Evolutionary conservation across 1,140 invertebrate species (phyloP).

Genomic region (Trichoplusia ni): DNA sequence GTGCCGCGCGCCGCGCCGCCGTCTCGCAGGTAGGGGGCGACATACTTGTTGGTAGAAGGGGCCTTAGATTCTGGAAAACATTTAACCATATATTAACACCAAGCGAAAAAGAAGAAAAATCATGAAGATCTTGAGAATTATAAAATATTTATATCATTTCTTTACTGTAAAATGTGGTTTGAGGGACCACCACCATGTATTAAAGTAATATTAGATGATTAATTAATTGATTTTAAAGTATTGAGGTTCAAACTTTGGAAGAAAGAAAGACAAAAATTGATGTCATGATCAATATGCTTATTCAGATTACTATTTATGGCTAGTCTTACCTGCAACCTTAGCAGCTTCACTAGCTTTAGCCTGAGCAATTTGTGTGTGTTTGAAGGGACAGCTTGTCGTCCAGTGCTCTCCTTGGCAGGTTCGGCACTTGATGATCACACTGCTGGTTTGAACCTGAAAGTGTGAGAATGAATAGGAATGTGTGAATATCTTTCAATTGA

Average conservation of each 20-base stretch:
- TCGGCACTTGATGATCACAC: conserved; percentile 95
- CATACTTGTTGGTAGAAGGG: conserved; percentile 85
- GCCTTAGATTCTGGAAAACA: conserved; percentile 61
- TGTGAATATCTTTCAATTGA: not conserved
- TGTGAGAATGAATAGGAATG: too few species aligned
- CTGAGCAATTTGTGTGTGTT: conserved; percentile 90
- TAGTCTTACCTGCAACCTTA: conserved; percentile 63
- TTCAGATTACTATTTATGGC: too few species aligned
- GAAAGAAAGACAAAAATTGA: too few species aligned
- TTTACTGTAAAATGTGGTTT: too few species aligned
- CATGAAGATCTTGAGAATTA: too few species aligned
- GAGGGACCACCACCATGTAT: too few species aligned
- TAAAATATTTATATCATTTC: too few species aligned
- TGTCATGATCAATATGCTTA: too few species aligned
- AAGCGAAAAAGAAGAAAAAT: too few species aligned
- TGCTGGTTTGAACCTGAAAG: conserved; percentile 76
- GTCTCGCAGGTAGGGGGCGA: conserved; percentile 94
- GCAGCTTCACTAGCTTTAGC: conserved; percentile 80
- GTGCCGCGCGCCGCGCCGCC: conserved; percentile 87
- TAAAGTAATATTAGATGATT: too few species aligned
- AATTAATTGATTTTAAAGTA: too few species aligned
- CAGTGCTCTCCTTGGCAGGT: conserved; percentile 98
- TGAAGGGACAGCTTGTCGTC: conserved; percentile 98
- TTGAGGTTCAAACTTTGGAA: too few species aligned
- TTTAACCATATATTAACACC: not conserved